Evolutionary conservation across 2,888 invertebrate genomes (phyloP), one percentile per base, ranked within the genome.

Genomic region (Ptilodon capucinus): DNA sequence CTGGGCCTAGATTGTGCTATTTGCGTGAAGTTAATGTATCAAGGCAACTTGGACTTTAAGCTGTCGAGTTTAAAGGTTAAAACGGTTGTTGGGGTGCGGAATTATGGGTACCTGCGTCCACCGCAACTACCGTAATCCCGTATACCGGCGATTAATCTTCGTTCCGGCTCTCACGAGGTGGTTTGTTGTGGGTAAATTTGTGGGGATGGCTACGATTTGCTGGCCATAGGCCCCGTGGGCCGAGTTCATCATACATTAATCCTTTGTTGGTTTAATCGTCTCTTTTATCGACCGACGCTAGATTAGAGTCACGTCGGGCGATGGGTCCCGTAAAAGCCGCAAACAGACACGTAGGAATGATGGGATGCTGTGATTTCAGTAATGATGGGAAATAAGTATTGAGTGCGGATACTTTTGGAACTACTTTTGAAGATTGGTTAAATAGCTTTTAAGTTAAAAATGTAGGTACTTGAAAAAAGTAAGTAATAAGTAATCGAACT

Each of bases 181-280:
- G 83, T 84, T 81, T 82, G 84, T 81, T 84, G 78, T 75, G 81
- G 84, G 83, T 81, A 78, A 83, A 86, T 85, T 85, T 83, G 86
- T 81, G 85, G 85, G 81, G 78, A 81, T 79, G 73, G 80, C 79
- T 75, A 75, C 80, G 80, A 84, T 84, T 84, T 84, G 82, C 80
- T 74, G 74, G 74, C 76, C 81, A 80, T 75, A 70, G 75, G 76
- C 75, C 84, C 76, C 81, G 61, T 68, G 83, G 79, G 81, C 70
- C 78, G 73, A 81, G 79, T 84, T 77, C 79, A 80, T 85, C 83
- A 84, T 84, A 79, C 73, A 81, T 84, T 86, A 85, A 86, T 83
- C 81, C 82, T 79, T 78, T 79, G 79, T 79, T 79, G 76, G 75
- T 80, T 71, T 85, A 86, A 87, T 85, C 80, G 79, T 64, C 77